Base-by-base conservation (phyloP, 2,888 invertebrate genomes). In the Pseudococcus jackbeardsleyi region DNA sequence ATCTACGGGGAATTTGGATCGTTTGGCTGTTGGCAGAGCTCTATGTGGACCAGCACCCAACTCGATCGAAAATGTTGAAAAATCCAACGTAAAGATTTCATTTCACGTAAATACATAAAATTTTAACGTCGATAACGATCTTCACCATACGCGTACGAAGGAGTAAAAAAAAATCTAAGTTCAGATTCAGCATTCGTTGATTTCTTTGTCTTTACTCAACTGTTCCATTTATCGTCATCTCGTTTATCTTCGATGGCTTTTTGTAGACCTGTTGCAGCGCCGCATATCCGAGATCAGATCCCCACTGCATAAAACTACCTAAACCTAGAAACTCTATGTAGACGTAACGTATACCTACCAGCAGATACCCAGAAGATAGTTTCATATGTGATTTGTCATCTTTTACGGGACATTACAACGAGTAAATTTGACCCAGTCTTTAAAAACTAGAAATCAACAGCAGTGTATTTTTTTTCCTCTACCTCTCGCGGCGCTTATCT, bases 331-430 rank as follows among this genome's bases (percentile, higher is more conserved):
- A 50, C 46, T 33, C 26, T 33, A 33, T 33, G 15, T 50, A 50
- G 15, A 50, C 50, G 33, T 72, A 33, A 1, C 26, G n/a, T n/a
- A 33, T 9, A 72, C 22, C 72, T 72, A 72, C 5, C 72, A 33
- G 26, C 77, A 77, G 77, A 77, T 77, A 77, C 4, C 77, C 77
- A 17, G 77, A 39, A 42, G 77, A 77, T 77, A 77, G 77, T 77
- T 77, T 39, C 72, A 72, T 72, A 26, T 77, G 77, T 77, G 77
- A 77, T 77, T 77, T 77, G 77, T 77, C 77, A 77, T 77, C 77
- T 77, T 77, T 77, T 39, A 77, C 77, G 42, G 15, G 77, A n/a
- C 77, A n/a, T 33, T 42, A 39, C 33, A 26, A n/a, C 54, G 54
- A 54, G 54, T 54, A 54, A 54, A 72, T 72, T 77, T 77, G 77